Evolutionary conservation across 2,888 invertebrate species (phyloP).

Genomic region (Drosophila koepferae): DNA sequence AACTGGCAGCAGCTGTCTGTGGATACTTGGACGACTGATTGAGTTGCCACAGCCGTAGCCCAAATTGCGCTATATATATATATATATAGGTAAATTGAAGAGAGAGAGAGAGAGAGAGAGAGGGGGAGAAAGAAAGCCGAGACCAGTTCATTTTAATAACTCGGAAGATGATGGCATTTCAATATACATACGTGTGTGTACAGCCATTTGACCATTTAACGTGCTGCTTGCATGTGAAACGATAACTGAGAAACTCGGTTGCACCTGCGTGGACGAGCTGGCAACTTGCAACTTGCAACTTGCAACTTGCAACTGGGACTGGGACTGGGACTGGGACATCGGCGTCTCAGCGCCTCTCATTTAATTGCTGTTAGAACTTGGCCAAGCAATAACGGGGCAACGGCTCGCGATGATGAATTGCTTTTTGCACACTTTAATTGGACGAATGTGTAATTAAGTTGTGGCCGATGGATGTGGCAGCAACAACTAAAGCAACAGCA

Average conservation of each 20-base stretch:
- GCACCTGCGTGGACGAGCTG: conserved; percentile 68
- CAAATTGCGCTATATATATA: conserved; percentile 38
- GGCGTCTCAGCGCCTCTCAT: conserved; percentile 42
- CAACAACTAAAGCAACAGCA: conserved; percentile 6
- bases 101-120: too few species aligned
- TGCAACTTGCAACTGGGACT: neutral
- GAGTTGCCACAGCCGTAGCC: conserved; percentile 45
- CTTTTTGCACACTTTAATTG: conserved; percentile 83
- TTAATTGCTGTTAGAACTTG: conserved; percentile 73
- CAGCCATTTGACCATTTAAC: conserved; percentile 66
- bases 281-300: conserved; percentile 8
- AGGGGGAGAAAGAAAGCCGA: neutral
- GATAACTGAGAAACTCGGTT: conserved; percentile 59
- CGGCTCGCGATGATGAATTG: conserved; percentile 80
- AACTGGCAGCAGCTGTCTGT: conserved; percentile 19
- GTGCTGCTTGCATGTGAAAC: conserved; percentile 78
- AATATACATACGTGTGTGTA: conserved; percentile 49
- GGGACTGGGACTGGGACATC: neutral
- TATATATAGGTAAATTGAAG: conserved; percentile 40
- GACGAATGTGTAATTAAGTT: conserved; percentile 84
- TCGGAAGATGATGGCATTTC: conserved; percentile 62
- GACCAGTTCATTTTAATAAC: conserved; percentile 60
- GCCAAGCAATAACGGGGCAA: conserved; percentile 62
- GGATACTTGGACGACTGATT: conserved; percentile 48
- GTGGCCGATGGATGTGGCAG: conserved; percentile 57